These are phyloP conservation scores for Aurelia aurita DNA, from an alignment of 30 jellyfish, hydroid and myxozoan species.

Conservation along the genomic window DNA sequence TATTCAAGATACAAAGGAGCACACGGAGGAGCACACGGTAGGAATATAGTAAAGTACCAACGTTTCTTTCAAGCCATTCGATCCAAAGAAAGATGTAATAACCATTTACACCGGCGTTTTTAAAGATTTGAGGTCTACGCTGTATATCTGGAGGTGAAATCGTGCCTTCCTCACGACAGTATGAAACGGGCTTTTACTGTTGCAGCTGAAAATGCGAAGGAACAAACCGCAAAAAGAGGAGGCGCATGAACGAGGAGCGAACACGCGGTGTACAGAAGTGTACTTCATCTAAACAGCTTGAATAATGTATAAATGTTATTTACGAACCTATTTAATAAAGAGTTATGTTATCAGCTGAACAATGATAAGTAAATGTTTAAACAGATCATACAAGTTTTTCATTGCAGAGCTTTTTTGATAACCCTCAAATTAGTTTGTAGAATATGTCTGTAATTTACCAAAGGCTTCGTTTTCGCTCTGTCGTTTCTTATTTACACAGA, in stretches of 20 bases:
- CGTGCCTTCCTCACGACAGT: too few species aligned
- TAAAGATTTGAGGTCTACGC: too few species aligned
- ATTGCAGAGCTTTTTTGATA: slow-evolving; percentile 48
- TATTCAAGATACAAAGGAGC: too few species aligned
- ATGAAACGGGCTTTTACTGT: too few species aligned
- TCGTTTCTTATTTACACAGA: slow-evolving; percentile 34
- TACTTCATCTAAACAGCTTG: slow-evolving; percentile 1
- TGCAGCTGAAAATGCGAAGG: too few species aligned
- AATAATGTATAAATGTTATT: slow-evolving; percentile 37
- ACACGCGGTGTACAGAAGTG: slow-evolving; percentile 1
- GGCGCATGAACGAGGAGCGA: not conserved
- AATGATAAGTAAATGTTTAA: slow-evolving; percentile 57
- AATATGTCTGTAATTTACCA: slow-evolving; percentile 15
- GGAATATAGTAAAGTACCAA: too few species aligned
- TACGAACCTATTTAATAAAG: slow-evolving; percentile 44
- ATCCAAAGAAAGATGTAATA: too few species aligned
- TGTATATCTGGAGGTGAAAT: too few species aligned
- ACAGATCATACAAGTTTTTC: slow-evolving; percentile 40
- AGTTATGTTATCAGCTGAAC: slow-evolving; percentile 68
- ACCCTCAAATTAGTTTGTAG: slow-evolving; percentile 54
- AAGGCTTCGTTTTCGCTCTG: not conserved
- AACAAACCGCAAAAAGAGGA: too few species aligned
- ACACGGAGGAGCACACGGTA: too few species aligned
- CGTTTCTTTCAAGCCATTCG: too few species aligned
- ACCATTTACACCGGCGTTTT: too few species aligned